Evolutionary conservation across 2,113 vertebrate species (phyloP).

Genomic region (Lophotis ruficrista): DNA sequence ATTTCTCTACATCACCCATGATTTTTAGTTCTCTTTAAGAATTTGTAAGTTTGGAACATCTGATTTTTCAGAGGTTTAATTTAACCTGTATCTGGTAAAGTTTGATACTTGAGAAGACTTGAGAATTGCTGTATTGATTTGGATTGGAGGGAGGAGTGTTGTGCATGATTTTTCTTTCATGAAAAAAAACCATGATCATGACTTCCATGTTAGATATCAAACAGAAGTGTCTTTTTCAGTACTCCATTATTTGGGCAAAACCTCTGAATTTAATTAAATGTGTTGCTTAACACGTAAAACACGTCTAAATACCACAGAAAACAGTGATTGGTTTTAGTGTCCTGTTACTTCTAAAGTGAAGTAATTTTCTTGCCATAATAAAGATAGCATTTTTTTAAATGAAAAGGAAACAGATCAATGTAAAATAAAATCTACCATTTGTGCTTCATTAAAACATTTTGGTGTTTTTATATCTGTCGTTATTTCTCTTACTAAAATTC

Average conservation of each 20-base stretch:
- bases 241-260: neutral
- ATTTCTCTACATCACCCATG: neutral
- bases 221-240: neutral
- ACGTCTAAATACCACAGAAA: neutral
- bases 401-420: neutral
- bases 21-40: neutral
- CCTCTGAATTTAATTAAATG: neutral
- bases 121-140: neutral
- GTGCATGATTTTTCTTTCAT: neutral
- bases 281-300: neutral
- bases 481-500: neutral
- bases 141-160: neutral
- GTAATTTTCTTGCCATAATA: neutral
- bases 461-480: neutral
- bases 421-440: neutral
- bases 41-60: neutral
- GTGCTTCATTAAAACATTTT: neutral
- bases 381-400: neutral
- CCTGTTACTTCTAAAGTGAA: neutral
- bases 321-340: neutral
- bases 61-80: neutral
- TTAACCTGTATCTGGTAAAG: neutral
- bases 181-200: accelerated
- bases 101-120: neutral
- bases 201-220: neutral